Base-by-base conservation (phyloP, 1,140 invertebrate genomes). In the Nylanderia fulva region DNA sequence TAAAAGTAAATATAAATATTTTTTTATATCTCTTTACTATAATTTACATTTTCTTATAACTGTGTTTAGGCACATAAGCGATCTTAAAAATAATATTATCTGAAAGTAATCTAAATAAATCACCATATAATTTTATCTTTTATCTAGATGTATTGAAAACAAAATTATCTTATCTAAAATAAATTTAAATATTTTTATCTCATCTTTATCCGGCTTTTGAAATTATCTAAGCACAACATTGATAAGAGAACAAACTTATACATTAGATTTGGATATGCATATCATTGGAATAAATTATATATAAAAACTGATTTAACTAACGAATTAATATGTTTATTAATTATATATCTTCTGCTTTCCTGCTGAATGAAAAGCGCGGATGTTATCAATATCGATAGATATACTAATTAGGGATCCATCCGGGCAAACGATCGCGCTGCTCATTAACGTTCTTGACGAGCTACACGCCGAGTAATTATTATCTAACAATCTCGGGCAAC, bases 401-500 rank as follows among this genome's bases (percentile, higher is more conserved):
- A n/a, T 39, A 36, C 27, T 82, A 72, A 82, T 82, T 82, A 71
- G 66, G 66, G 39, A 71, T 24, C 18, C 11, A 24, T 24, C 24
- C 36, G 29, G 24, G 54, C 69, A 24, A 36, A 42, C 18, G 77
- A 71, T 82, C 66, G 45, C n/a, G 66, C 52, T 9, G 77, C 77
- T 82, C 77, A 82, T 82, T 82, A 82, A 45, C 54, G 52, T 54
- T 36, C 36, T 72, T 72, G 66, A 72, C 54, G 77, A 82, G 54
- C 66, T 45, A 45, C 66, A 60, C 0, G 52, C 2, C 15, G 52
- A 33, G 42, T 82, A 82, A 82, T 82, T 82, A 82, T 82, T 82
- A 82, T 82, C 66, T 72, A 71, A 82, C 66, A 82, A 82, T 72
- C 36, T 82, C 56, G 18, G 52, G 36, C 36, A 82, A 82, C 66